Base-by-base conservation (phyloP, 2,113 vertebrate species). In the Megalops atlanticus region DNA sequence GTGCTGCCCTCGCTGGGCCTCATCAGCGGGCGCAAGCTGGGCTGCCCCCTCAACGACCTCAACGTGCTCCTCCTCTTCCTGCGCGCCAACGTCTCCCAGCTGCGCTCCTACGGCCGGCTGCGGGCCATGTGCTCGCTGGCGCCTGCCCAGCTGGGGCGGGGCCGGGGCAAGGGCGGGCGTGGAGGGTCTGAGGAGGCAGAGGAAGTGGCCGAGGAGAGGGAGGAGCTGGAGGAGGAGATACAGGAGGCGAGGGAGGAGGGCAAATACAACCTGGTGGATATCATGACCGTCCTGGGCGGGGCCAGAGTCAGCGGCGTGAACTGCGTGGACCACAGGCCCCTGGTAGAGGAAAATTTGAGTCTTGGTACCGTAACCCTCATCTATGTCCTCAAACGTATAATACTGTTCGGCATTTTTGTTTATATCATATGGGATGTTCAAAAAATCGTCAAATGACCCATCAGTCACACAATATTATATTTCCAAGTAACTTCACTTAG, bases 221-320 rank as follows among this genome's bases (percentile, higher is more conserved):
- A 90, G 85, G 94, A 94, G 91, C 84, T 94, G 43, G 85, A 89
- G 18, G 92, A 94, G 76, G 92, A 92, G 77, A 84, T 93, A 38
- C 85, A 84, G 52, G 93, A 94, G 86, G 92, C 92, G 78, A 91
- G 90, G 74, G 92, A 93, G 72, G 94, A 95, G 41, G 92, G 91
- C 16, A 94, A 92, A 71, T 93, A 97, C 12, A 98, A 96, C 0
- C 91, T 99, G 0, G 90, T 99, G 0, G 97, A 99, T 77, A 97
- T 99, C 91, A 99, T 99, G 98, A 97, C 97, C 0, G 87, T 98
- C 84, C 85, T 99, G 85, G 97, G 96, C 3, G 97, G 96, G 2
- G 90, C 93, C 0, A 90, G 92, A 82, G 92, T 91, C 40, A 82
- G 91, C 81, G 90, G 91, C 68, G 87, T 90, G 1, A 93, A 94